Base-by-base conservation (phyloP, 2,888 invertebrate genomes). In the Pachymerium ferrugineum region DNA sequence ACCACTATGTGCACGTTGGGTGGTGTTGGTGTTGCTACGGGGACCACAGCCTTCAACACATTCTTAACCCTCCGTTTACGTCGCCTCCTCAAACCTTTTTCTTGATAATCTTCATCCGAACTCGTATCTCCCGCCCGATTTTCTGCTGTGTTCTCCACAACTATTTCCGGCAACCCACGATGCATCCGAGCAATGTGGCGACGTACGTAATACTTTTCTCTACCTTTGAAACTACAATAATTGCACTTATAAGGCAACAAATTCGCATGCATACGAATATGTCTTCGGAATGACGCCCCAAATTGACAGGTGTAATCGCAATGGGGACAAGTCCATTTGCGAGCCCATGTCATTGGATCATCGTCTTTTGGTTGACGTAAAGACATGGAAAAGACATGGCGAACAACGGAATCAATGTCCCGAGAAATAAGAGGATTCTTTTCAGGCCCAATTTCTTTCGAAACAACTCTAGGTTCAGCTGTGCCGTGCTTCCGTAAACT, bases 301-400 rank as follows among this genome's bases (percentile, higher is more conserved):
- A 75, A 78, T 38, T 75, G 77, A 72, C 78, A 78, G 10, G 76
- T 76, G 16, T 78, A 78, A 16, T 77, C 77, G 72, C 78, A 78
- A 69, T 77, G 77, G 22, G 78, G 77, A 73, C 78, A 78, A 14
- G 72, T 75, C 74, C 77, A 78, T 69, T 77, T 77, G 10, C 78
- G 74, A 62, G 75, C 75, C 78, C 78, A 78, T 54, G 76, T 77
- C 5, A 72, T 62, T 14, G 74, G 72, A 72, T 76, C 76, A 8
- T 74, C 74, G 38, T 76, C 76, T 12, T 74, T 33, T 6, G 76
- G 76, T 28, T 75, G 73, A 3, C 76, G 73, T 25, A 75, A 70
- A 69, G 73, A 74, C 30, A 76, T 42, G 8, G 76, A 31, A 35
- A 74, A 74, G 6, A 76, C 76, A 25, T 74, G 67, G 3, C 67